Conservation (phyloP, 2,888 invertebrate genomes). For the Rhamnusium bicolor region DNA sequence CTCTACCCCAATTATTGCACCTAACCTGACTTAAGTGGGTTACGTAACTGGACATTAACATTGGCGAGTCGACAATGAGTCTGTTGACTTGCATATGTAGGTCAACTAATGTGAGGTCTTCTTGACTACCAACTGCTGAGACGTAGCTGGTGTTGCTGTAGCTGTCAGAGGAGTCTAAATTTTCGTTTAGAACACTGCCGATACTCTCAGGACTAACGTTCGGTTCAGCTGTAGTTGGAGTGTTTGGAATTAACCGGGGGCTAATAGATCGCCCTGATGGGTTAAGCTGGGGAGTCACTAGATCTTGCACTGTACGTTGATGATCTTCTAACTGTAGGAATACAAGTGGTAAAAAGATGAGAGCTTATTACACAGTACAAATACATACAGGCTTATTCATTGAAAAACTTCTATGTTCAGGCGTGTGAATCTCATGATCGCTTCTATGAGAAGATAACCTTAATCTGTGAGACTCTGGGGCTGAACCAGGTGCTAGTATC, state of each 20-base stretch:
- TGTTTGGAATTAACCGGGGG: conserved; percentile 49
- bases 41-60: conserved; percentile 95
- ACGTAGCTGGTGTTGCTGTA: conserved; percentile 90
- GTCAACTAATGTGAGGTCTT: conserved; percentile 93
- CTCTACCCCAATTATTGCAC: conserved; percentile 81
- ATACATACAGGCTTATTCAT: conserved; percentile 52
- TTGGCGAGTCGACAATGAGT: conserved; percentile 93
- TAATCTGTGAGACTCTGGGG: conserved; percentile 62
- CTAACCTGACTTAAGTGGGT: conserved; percentile 90
- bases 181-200: conserved; percentile 51
- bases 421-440: conserved; percentile 78
- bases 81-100: conserved; percentile 90
- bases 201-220: conserved; percentile 37
- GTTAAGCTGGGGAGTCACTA: conserved; percentile 67
- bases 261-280: conserved; percentile 58
- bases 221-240: conserved; percentile 34
- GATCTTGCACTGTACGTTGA: conserved; percentile 64
- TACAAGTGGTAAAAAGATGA: not conserved
- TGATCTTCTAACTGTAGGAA: conserved; percentile 59
- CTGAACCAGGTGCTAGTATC: conserved; percentile 62
- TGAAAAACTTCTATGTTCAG: conserved; percentile 73
- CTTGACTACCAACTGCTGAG: conserved; percentile 93
- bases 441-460: conserved; percentile 75
- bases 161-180: conserved; percentile 80
- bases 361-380: no score